phyloP scores from a whole-genome alignment of 2,113 vertebrate species.

The Arenaria interpres region DNA sequence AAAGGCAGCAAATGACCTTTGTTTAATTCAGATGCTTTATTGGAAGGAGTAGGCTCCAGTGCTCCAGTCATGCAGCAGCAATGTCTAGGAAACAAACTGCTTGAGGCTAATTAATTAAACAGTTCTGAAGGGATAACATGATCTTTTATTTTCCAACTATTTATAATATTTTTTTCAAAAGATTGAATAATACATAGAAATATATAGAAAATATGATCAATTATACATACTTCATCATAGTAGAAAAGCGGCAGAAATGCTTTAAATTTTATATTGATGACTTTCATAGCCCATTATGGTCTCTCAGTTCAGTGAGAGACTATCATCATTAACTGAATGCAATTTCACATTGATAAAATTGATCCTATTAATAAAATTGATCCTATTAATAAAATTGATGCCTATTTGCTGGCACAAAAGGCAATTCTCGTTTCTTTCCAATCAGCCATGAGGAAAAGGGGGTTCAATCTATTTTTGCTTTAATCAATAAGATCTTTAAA shows the following conservation, averaged over 20 bases:
- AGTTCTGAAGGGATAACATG: not conserved
- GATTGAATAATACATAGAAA: not conserved
- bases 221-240: not conserved
- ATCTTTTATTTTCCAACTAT: not conserved
- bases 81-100: not conserved
- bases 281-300: not conserved
- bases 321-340: conserved; percentile 20
- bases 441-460: not conserved
- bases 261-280: not conserved
- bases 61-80: not conserved
- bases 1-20: not conserved
- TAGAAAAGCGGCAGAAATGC: not conserved
- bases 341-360: conserved; percentile 28
- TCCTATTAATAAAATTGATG: no score
- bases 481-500: not conserved
- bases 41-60: not conserved
- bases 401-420: not conserved
- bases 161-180: not conserved
- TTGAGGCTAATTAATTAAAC: conserved; percentile 22
- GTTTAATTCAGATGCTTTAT: not conserved
- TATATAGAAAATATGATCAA: not conserved
- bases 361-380: conserved; percentile 46
- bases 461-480: not conserved
- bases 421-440: not conserved
- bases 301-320: not conserved